Conservation (phyloP, 2,113 vertebrate species). For the Bagarius yarrelli region DNA sequence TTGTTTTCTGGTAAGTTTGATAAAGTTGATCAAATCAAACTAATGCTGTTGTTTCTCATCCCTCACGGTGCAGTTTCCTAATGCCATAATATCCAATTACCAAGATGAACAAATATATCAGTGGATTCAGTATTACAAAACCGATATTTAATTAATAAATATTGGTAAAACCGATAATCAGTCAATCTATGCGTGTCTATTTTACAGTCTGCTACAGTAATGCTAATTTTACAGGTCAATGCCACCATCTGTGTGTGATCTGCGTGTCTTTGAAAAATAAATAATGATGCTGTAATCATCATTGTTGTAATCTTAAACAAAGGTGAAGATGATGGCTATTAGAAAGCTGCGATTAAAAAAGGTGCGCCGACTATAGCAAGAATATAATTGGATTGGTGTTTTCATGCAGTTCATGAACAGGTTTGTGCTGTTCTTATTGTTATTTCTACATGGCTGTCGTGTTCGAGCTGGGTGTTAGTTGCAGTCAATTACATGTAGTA, state of each 20-base stretch:
- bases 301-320: not conserved
- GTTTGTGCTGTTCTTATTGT: constrained; percentile 5
- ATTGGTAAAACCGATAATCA: too few species aligned
- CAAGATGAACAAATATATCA: too few species aligned
- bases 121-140: too few species aligned
- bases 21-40: too few species aligned
- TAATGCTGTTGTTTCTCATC: too few species aligned
- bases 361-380: not conserved
- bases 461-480: not conserved
- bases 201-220: not conserved
- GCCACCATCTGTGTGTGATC: not conserved
- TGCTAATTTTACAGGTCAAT: not conserved
- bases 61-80: too few species aligned
- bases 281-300: not conserved
- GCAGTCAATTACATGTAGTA: not conserved
- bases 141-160: too few species aligned
- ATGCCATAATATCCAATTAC: too few species aligned
- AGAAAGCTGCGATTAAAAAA: not conserved
- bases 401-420: not conserved
- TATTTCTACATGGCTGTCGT: not conserved
- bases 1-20: too few species aligned
- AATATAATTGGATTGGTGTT: not conserved
- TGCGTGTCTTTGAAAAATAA: not conserved
- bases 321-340: not conserved
- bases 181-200: too few species aligned